A percentile compares a stretch with the other conserved stretches of the same genome.
Evolutionary conservation across 1,140 invertebrate species (phyloP).

Genomic region (Drosophila subobscura): DNA sequence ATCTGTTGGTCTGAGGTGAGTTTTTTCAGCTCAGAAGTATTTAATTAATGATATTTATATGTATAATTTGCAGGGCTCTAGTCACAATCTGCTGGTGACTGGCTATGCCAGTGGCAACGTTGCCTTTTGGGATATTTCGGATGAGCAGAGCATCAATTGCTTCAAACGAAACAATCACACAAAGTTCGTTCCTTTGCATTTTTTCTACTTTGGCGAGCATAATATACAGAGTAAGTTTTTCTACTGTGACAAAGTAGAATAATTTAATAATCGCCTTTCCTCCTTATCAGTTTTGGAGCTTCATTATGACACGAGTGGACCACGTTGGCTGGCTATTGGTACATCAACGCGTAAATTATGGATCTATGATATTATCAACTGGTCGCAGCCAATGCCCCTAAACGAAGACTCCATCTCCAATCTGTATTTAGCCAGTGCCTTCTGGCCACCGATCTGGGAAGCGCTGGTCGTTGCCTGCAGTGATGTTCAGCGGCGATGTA

Average conservation of each 20-base stretch:
- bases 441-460: constrained; percentile 72
- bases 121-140: constrained; percentile 67
- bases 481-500: constrained; percentile 35
- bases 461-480: constrained; percentile 34
- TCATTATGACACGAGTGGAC: constrained; percentile 68
- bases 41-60: not conserved
- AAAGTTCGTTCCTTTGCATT: constrained; percentile 50
- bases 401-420: constrained; percentile 42
- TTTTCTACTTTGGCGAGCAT: constrained; percentile 62
- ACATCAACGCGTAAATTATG: constrained; percentile 39
- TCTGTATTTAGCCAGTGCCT: constrained; percentile 31
- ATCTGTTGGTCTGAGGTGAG: constrained; percentile 73
- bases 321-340: constrained; percentile 64
- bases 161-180: constrained; percentile 36
- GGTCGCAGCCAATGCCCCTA: constrained; percentile 42
- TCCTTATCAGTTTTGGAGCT: constrained; percentile 54
- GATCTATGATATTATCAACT: constrained; percentile 65
- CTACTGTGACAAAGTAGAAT: not conserved
- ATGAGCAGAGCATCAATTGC: constrained; percentile 48
- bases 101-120: constrained; percentile 64
- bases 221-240: constrained; percentile 58
- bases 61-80: constrained; percentile 36
- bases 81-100: constrained; percentile 61
- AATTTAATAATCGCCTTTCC: not conserved
- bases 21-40: not conserved